Evolutionary conservation across 1,140 invertebrate species (phyloP), one percentile per base, ranked within the genome.

Genomic region (Hesperophylax magnus): DNA sequence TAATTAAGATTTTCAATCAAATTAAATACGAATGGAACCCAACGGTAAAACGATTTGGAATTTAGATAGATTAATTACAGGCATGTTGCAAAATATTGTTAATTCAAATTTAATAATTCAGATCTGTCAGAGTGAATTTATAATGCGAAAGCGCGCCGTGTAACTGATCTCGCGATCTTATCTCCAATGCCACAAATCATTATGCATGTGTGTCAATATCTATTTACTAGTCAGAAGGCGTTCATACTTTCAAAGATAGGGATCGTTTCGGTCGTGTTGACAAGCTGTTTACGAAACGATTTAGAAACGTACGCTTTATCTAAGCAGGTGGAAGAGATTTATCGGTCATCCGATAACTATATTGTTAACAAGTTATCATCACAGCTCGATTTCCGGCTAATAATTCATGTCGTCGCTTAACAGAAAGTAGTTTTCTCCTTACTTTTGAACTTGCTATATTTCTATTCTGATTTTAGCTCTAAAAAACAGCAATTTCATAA

Each of bases 161-260:
- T 76, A 76, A 76, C 72, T 27, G 72, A 76, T 76, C 54, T 76
- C 17, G 34, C 24, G 72, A 39, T 76, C n/a, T 15, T 76, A 60
- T 76, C 56, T 76, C 34, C 72, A 58, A 76, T 58, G 54, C 56
- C 72, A 60, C 54, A 22, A 76, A 76, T 60, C 72, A 76, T 76
- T 58, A 39, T 60, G 72, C 27, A 60, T 39, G 72, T 76, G 72
- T 76, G 72, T 76, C 56, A 76, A 39, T 60, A 60, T 58, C 24
- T 34, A 58, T 76, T 76, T 60, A 72, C 74, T 76, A 76, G 76
- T 61, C 76, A 61, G 74, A 76, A 61, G 56, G 54, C 56, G 54
- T 76, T 39, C 58, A n/a, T 24, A 77, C 76, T 77, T 65, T 65
- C 61, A 22, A n/a, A 65, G 75, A 77, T 77, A 22, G 58, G n/a